Evolutionary conservation across 1,140 invertebrate genomes (phyloP).

Genomic region (Portunus trituberculatus): DNA sequence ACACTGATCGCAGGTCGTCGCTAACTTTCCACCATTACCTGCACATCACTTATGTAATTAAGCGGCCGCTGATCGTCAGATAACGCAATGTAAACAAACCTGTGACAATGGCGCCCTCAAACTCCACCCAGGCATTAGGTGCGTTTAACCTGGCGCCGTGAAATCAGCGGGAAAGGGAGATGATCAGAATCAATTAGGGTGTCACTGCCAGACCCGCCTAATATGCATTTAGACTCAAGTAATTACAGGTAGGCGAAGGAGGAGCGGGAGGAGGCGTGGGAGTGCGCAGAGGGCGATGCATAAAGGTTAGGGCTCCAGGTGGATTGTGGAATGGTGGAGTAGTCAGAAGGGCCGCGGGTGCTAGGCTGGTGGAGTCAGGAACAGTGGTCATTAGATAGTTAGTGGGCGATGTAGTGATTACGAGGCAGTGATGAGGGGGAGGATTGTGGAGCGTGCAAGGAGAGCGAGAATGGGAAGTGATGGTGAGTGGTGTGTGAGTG

Average conservation of each 20-base stretch:
- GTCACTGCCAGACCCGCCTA: background rate
- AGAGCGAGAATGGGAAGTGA: background rate
- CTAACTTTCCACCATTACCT: slow-evolving; percentile 42
- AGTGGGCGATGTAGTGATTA: too few relatives aligned
- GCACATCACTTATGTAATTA: slow-evolving; percentile 43
- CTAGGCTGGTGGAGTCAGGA: background rate
- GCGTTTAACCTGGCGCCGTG: background rate
- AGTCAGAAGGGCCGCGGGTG: too few relatives aligned
- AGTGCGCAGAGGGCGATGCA: background rate
- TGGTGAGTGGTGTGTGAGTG: background rate
- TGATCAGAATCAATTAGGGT: slow-evolving; percentile 52
- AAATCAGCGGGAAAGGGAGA: background rate
- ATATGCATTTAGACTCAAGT: background rate
- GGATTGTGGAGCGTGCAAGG: background rate
- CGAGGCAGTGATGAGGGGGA: too few relatives aligned
- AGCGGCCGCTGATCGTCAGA: background rate
- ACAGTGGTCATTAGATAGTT: too few relatives aligned
- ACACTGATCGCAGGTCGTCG: background rate
- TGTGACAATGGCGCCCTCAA: slow-evolving; percentile 15
- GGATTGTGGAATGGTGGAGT: background rate
- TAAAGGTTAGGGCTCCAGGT: background rate
- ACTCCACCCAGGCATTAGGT: slow-evolving; percentile 13
- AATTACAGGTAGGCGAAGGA: slow-evolving; percentile 9
- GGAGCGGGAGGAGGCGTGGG: background rate
- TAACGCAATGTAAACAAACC: slow-evolving; percentile 44